Percentiles rank a stretch among this genome's conserved stretches.
These are phyloP conservation scores for Schrankia costaestrigalis DNA, from an alignment of 2,888 invertebrate genomes.

Conservation along the genomic window DNA sequence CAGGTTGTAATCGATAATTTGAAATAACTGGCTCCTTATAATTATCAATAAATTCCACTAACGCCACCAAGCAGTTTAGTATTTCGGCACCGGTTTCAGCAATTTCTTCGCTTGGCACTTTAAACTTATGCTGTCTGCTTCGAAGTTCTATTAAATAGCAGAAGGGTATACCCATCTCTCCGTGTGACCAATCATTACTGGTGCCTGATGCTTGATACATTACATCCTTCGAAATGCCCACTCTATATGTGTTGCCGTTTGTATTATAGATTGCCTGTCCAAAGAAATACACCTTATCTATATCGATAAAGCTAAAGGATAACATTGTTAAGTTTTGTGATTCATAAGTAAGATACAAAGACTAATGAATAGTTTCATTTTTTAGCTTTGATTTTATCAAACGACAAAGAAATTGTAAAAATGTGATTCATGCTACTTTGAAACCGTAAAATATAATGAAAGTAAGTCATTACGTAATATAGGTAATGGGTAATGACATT, in stretches of 20 bases:
- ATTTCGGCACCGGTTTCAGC: conserved; percentile 61
- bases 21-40: conserved; percentile 12
- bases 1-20: neutral
- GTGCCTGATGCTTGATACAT: conserved; percentile 69
- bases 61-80: conserved; percentile 49
- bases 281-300: conserved; percentile 8
- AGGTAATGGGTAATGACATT: no score
- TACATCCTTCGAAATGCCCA: conserved; percentile 66
- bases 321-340: neutral
- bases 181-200: conserved; percentile 66
- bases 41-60: conserved; percentile 64
- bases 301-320: neutral
- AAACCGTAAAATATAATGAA: no score
- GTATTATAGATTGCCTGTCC: conserved; percentile 58
- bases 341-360: no score
- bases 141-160: conserved; percentile 68
- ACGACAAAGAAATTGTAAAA: no score
- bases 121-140: conserved; percentile 61
- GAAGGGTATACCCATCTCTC: conserved; percentile 58
- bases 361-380: no score
- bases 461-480: no score
- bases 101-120: conserved; percentile 60
- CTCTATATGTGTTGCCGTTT: conserved; percentile 65
- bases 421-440: no score
- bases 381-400: no score